Evolutionary conservation across 37 sponge, comb jelly and placozoan species (phyloP).

Genomic region (Aphrocallistes beatrix): DNA sequence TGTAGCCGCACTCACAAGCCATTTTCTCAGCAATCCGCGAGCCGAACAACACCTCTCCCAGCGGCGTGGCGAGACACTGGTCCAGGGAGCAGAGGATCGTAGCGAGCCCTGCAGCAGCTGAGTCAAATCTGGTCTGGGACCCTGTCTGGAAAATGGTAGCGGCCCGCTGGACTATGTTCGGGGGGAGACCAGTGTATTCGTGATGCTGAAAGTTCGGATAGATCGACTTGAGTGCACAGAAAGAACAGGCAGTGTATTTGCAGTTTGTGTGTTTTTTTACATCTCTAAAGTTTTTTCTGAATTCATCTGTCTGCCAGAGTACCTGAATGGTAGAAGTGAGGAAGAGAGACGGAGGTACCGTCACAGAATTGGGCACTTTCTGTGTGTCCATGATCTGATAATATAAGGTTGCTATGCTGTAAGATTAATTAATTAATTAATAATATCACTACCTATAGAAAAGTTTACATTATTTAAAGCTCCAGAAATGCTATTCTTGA

Average conservation of each 20-base stretch:
- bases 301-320: background rate
- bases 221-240: background rate
- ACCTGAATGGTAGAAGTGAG: background rate
- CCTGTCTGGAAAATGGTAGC: background rate
- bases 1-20: slow-evolving; percentile 1
- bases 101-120: background rate
- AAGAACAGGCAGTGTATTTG: background rate
- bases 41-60: background rate
- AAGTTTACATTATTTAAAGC: too few relatives aligned
- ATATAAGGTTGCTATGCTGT: too few relatives aligned
- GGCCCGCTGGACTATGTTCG: background rate
- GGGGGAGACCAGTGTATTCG: background rate
- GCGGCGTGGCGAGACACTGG: background rate
- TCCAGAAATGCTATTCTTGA: too few relatives aligned
- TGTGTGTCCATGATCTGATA: background rate
- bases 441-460: too few relatives aligned
- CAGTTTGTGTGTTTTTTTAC: background rate
- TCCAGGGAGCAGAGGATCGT: background rate
- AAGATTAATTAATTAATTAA: too few relatives aligned
- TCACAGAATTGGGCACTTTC: background rate
- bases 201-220: slow-evolving; percentile 3
- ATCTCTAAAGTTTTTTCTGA: background rate
- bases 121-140: background rate
- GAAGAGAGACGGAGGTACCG: background rate
- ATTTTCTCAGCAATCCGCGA: background rate